Percentiles rank a stretch among this genome's conserved stretches.
Evolutionary conservation across 2,113 vertebrate genomes (phyloP).

Genomic region (Mormoops blainvillei): DNA sequence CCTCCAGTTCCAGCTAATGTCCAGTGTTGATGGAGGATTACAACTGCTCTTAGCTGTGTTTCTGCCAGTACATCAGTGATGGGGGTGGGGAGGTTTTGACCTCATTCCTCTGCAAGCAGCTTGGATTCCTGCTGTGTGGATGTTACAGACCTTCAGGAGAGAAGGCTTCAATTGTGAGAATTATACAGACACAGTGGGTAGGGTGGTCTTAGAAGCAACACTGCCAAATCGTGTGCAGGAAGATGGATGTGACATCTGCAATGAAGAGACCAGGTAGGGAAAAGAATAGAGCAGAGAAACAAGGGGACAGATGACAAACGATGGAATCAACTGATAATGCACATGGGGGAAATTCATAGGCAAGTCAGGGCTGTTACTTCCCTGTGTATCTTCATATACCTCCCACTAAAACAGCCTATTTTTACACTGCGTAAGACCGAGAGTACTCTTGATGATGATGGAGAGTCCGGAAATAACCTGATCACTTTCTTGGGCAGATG

Average conservation of each 20-base stretch:
- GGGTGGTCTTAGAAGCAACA: neutral
- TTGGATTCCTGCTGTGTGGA: neutral
- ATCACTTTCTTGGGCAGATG: neutral
- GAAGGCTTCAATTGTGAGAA: neutral
- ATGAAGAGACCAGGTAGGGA: neutral
- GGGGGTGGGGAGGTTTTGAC: neutral
- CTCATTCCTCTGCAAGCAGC: neutral
- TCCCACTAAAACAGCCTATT: neutral
- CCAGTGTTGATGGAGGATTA: neutral
- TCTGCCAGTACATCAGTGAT: neutral
- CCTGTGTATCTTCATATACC: neutral
- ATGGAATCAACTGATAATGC: neutral
- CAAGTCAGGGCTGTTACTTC: neutral
- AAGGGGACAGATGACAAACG: neutral
- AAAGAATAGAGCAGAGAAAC: neutral
- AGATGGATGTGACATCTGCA: neutral
- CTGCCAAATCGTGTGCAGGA: neutral
- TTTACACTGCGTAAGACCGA: accelerated
- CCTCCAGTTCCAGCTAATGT: neutral
- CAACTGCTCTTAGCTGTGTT: neutral
- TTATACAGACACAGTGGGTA: neutral
- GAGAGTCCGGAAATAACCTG: neutral
- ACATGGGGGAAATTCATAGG: neutral
- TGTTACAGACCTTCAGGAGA: neutral
- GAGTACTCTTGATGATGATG: neutral